Percentiles rank a stretch among this genome's conserved stretches.
Conservation (phyloP, 2,888 invertebrate species). For the Chrysopilus asiliformis region DNA sequence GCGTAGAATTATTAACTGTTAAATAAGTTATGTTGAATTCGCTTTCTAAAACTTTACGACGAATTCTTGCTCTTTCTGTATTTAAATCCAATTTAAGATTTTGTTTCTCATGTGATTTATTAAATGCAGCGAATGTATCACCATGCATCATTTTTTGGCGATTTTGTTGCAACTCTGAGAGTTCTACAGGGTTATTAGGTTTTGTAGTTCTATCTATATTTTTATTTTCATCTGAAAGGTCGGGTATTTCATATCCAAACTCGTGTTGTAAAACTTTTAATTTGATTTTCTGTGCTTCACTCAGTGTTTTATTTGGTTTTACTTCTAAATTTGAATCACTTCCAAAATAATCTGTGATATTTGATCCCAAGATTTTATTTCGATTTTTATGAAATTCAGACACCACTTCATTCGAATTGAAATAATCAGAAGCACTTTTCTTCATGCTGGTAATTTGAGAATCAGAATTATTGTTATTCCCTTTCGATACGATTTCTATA, state of each 20-base stretch:
- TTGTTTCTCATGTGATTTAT: conserved; percentile 18
- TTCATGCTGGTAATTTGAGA: no score
- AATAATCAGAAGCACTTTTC: conserved; percentile 23
- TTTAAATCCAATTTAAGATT: conserved; percentile 22
- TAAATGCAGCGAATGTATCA: conserved; percentile 21
- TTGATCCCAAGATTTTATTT: conserved; percentile 17
- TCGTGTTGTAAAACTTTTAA: conserved; percentile 47
- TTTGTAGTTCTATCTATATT: neutral
- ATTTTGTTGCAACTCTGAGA: conserved; percentile 32
- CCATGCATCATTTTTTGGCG: conserved; percentile 29
- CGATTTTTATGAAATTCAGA: conserved; percentile 23
- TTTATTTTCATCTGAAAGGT: no score
- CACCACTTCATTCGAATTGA: conserved; percentile 25
- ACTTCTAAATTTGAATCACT: no score
- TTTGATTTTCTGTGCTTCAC: conserved; percentile 47
- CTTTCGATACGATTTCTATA: no score
- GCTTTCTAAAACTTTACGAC: conserved; percentile 22
- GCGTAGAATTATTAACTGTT: conserved; percentile 16
- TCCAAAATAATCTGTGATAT: neutral
- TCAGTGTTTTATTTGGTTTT: conserved; percentile 26
- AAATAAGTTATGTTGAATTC: conserved; percentile 20
- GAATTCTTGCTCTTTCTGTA: conserved; percentile 21
- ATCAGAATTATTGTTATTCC: no score
- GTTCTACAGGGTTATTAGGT: conserved; percentile 10
- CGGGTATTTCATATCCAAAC: no score